Evolutionary conservation across 2,113 vertebrate species (phyloP).

Genomic region (Corynorhinus townsendii): DNA sequence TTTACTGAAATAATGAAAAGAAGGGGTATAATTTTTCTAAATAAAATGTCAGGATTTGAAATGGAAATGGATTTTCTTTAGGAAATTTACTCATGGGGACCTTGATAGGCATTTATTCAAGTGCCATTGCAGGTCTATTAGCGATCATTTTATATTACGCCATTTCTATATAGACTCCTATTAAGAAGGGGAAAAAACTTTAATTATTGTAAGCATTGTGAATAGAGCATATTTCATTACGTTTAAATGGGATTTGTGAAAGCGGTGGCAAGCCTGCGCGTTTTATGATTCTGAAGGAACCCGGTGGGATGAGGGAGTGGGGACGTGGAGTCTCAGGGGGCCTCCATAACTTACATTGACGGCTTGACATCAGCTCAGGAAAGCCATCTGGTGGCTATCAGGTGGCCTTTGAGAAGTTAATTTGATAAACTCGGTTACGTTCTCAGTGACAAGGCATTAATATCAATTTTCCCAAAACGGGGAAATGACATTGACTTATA

Average conservation of each 20-base stretch:
- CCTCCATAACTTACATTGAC: not conserved
- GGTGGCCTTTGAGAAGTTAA: constrained; percentile 52
- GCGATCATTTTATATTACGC: constrained; percentile 30
- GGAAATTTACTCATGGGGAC: constrained; percentile 65
- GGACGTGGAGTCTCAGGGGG: not conserved
- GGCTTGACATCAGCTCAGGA: not conserved
- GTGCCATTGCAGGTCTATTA: constrained; percentile 27
- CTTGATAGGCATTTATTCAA: constrained; percentile 39
- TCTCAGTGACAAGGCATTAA: constrained; percentile 55
- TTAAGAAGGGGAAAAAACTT: constrained; percentile 9
- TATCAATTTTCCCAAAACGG: constrained; percentile 40
- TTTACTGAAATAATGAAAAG: constrained; percentile 81
- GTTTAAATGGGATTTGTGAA: constrained; percentile 22
- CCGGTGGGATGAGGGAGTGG: not conserved
- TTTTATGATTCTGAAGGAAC: constrained; percentile 17
- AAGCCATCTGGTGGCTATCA: constrained; percentile 50
- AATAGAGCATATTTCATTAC: constrained; percentile 31
- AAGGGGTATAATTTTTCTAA: constrained; percentile 67
- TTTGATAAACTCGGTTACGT: constrained; percentile 36
- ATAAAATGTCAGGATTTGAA: constrained; percentile 68
- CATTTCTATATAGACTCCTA: constrained; percentile 41
- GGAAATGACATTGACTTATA: constrained; percentile 38
- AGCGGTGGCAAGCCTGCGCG: not conserved
- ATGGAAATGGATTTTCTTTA: constrained; percentile 66
- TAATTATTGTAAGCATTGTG: constrained; percentile 25